phyloP scores from a whole-genome alignment of 2,113 vertebrate species.

The Trochalopteron elliotii region DNA sequence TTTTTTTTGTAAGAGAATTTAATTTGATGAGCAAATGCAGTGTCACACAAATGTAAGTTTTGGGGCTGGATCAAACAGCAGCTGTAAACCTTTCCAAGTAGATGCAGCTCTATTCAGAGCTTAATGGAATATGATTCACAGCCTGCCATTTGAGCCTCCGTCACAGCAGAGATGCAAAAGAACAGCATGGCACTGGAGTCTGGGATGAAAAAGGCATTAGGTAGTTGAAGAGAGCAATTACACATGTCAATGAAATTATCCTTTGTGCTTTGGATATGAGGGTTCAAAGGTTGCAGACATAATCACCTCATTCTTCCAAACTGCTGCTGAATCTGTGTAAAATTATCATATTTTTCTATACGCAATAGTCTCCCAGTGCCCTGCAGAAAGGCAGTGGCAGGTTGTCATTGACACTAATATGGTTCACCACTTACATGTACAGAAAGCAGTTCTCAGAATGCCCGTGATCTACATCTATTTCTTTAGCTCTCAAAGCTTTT shows the following conservation, averaged over 20 bases:
- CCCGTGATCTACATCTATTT: not conserved
- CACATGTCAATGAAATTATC: not conserved
- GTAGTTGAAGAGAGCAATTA: not conserved
- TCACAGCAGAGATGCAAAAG: not conserved
- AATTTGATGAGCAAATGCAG: constrained; percentile 22
- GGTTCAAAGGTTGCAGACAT: not conserved
- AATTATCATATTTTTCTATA: not conserved
- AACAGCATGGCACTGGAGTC: not conserved
- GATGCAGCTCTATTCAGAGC: not conserved
- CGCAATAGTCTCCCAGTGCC: not conserved
- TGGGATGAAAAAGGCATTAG: not conserved
- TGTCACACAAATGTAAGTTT: not conserved
- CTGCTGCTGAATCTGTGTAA: not conserved
- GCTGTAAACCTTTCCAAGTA: constrained; percentile 34
- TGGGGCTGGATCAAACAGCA: constrained; percentile 15
- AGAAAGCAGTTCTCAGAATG: not conserved
- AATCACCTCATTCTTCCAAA: not conserved
- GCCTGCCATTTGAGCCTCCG: not conserved
- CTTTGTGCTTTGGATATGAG: not conserved
- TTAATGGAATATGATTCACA: constrained; percentile 34
- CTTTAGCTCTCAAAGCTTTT: not conserved
- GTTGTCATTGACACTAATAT: not conserved
- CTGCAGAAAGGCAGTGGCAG: not conserved
- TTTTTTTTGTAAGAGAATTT: not conserved
- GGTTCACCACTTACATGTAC: not conserved